These are phyloP conservation scores for Ectemnius cavifrons DNA, from an alignment of 2,888 invertebrate species.

Conservation along the genomic window DNA sequence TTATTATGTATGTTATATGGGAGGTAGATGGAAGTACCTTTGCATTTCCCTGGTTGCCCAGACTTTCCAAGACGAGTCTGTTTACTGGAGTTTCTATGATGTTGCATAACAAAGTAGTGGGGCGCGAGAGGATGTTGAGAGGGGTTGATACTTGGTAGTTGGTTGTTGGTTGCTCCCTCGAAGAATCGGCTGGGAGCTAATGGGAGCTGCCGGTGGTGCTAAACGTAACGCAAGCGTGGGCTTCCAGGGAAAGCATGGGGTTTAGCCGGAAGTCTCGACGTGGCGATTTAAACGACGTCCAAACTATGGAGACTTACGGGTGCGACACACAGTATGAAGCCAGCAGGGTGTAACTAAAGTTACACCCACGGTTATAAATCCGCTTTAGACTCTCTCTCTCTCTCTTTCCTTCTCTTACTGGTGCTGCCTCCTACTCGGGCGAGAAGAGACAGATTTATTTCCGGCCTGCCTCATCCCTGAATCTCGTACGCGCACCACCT, in stretches of 20 bases:
- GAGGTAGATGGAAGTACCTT: too few species aligned
- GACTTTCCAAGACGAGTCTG: too few species aligned
- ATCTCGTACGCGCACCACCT: neutral
- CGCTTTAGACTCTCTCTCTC: slow-evolving; percentile 45
- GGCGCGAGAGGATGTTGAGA: too few species aligned
- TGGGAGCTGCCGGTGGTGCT: neutral
- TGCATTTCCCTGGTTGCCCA: neutral
- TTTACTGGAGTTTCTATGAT: too few species aligned
- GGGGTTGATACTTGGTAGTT: too few species aligned
- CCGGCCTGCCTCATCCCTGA: slow-evolving; percentile 33
- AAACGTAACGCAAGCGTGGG: neutral
- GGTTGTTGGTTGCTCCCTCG: too few species aligned
- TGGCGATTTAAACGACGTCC: slow-evolving; percentile 56
- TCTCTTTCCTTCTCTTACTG: slow-evolving; percentile 26
- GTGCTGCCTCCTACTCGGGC: neutral
- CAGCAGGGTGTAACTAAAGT: slow-evolving; percentile 50
- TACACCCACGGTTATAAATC: slow-evolving; percentile 59
- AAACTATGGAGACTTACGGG: slow-evolving; percentile 58
- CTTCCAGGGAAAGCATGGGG: slow-evolving; percentile 20
- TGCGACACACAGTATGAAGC: slow-evolving; percentile 53
- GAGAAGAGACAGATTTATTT: slow-evolving; percentile 62
- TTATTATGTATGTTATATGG: too few species aligned
- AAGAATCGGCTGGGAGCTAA: too few species aligned
- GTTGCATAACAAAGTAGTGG: too few species aligned
- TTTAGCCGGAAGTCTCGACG: slow-evolving; percentile 43